phyloP scores from a whole-genome alignment of 2,888 invertebrate genomes.

The Anthophora plumipes region DNA sequence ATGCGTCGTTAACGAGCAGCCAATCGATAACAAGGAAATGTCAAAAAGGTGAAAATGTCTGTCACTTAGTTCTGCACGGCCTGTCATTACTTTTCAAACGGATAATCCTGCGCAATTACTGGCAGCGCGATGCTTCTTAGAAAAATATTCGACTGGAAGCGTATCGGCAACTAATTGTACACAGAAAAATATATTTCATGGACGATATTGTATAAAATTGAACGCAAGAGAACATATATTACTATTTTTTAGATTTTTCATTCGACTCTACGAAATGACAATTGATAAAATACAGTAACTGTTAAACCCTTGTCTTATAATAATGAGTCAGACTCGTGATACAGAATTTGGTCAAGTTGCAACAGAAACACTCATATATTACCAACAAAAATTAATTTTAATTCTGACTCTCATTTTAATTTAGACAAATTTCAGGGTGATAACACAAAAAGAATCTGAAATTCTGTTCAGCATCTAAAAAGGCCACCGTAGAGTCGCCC shows the following conservation, averaged over 20 bases:
- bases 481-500: no score
- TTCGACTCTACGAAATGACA: neutral
- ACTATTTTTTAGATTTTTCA: neutral
- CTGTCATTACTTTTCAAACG: constrained; percentile 37
- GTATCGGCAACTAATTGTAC: neutral
- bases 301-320: no score
- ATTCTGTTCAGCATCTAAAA: no score
- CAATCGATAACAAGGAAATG: constrained; percentile 67
- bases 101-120: constrained; percentile 50
- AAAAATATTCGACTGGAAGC: neutral
- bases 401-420: no score
- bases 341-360: no score
- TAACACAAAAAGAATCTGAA: no score
- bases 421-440: no score
- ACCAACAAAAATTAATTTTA: no score
- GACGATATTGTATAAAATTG: no score
- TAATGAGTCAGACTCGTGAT: no score
- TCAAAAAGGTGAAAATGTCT: constrained; percentile 62
- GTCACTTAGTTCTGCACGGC: constrained; percentile 46
- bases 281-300: neutral
- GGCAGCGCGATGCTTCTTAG: neutral
- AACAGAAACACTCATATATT: no score
- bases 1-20: constrained; percentile 65
- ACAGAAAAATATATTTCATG: neutral
- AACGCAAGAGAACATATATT: neutral